Evolutionary conservation across 2,797 vertebrate genomes (phyloP), one percentile per base, ranked within the genome.

Genomic region (Lycodopsis pacificus): DNA sequence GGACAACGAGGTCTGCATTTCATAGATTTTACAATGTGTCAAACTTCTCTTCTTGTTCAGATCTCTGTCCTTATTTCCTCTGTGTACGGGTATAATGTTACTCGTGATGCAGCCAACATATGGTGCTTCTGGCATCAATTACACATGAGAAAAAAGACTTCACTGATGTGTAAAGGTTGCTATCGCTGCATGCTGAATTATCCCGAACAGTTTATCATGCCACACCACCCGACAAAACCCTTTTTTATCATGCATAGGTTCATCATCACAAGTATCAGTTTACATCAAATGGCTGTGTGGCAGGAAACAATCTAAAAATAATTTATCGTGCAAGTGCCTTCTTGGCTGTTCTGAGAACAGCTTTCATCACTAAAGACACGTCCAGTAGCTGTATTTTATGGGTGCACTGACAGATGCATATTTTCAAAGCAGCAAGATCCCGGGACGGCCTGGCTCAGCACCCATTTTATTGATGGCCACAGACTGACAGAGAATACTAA

Each of bases 361-460:
- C 65, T 84, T 59, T 66, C 71, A 71, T 73, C 64, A 27, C 75
- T 65, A 40, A 72, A 71, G 27, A 58, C 42, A 69, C 51, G 32
- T 81, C 71, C 66, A 66, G 61, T 40, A 34, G 44, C 58, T 77
- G 44, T 65, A 54, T 82, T 84, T 71, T 63, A 79, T 48, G 42
- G 79, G 65, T 73, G 71, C 27, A 76, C 65, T 59, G 72, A 86
- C 68, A 76, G 59, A 78, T 0, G 3, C 32, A 68, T 61, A 78
- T 63, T 83, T 85, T 59, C 59, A 68, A 79, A 75, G 44, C 42
- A 69, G 61, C 58, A 79, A 71, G 56, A 80, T 77, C 63, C 78
- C 65, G 56, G 72, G 46, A 71, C 22, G 34, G 51, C 7, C 36
- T 48, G 77, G 27, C 70, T 75, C 53, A 30, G 73, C 13, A 49